Evolutionary conservation across 2,113 vertebrate species (phyloP), one percentile per base, ranked within the genome.

Genomic region (Ptyas mucosa): DNA sequence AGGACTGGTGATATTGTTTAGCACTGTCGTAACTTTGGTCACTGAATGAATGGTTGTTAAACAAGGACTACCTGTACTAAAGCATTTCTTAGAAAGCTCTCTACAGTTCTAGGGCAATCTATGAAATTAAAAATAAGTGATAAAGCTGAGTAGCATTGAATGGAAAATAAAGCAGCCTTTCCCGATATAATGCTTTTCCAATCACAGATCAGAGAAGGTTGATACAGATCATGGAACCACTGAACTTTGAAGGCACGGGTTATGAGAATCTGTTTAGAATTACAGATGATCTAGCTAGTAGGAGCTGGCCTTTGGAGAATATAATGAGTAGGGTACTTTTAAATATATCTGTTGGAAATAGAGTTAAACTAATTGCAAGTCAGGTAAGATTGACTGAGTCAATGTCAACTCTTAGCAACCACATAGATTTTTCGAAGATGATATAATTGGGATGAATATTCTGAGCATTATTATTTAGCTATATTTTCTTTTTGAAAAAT

Each of bases 281-380:
- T 81, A 81, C n/a, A 81, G n/a, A 20, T 81, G n/a, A 6, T 81
- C 34, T 39, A 39, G 18, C 15, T 34, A 81, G 18, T 75, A 43
- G 6, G 49, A n/a, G 1, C 53, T 39, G 26, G 39, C 6, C 75
- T 49, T n/a, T 12, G 54, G 34, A 26, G 81, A 64, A 86, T 55
- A 18, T 54, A 81, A 85, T 29, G 3, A 85, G 24, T 49, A 29
- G 5, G 9, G 8, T 89, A 0, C 90, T 10, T 93, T 91, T 89
- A 75, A 93, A 89, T 0, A 0, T 51, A 34, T 39, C 94, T 95
- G 85, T 95, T 89, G 93, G 49, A 87, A 21, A 94, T 1, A 0
- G 75, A 58, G 57, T 85, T 87, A 64, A 51, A 24, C 88, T 93
- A 29, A 21, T 58, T 93, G 90, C 90, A 92, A 11, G 64, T 94